Evolutionary conservation across 2,888 invertebrate genomes (phyloP).

Genomic region (Pyrochroa serraticornis): DNA sequence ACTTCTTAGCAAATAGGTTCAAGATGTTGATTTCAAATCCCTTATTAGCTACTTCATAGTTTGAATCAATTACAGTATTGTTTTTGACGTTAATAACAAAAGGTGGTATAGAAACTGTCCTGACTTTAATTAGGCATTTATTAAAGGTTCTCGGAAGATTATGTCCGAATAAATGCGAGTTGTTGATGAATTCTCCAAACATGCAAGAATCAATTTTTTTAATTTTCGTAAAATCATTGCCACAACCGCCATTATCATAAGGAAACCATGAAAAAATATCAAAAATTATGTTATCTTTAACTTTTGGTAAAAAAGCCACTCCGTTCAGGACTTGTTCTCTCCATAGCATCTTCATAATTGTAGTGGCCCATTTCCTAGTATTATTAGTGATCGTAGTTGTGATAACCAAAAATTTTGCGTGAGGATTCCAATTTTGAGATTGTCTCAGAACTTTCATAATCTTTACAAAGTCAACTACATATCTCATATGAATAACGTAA

Average conservation of each 20-base stretch:
- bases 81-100: background rate
- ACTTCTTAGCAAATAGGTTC: background rate
- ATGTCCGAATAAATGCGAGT: background rate
- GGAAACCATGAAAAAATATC: background rate
- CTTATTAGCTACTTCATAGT: background rate
- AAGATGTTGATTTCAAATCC: slow-evolving; percentile 1
- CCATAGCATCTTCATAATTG: background rate
- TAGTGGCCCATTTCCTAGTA: background rate
- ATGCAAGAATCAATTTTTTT: background rate
- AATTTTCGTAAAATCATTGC: background rate
- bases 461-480: background rate
- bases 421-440: background rate
- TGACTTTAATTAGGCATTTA: background rate
- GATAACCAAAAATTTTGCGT: background rate
- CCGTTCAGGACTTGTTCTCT: background rate
- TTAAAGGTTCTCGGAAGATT: background rate
- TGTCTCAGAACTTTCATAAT: background rate
- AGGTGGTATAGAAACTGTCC: background rate
- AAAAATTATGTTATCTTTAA: background rate
- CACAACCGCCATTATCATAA: background rate
- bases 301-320: background rate
- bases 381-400: background rate
- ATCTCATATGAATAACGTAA: background rate
- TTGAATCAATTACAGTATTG: background rate
- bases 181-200: background rate